Conservation (phyloP, 2,113 vertebrate species). For the Colaptes auratus region DNA sequence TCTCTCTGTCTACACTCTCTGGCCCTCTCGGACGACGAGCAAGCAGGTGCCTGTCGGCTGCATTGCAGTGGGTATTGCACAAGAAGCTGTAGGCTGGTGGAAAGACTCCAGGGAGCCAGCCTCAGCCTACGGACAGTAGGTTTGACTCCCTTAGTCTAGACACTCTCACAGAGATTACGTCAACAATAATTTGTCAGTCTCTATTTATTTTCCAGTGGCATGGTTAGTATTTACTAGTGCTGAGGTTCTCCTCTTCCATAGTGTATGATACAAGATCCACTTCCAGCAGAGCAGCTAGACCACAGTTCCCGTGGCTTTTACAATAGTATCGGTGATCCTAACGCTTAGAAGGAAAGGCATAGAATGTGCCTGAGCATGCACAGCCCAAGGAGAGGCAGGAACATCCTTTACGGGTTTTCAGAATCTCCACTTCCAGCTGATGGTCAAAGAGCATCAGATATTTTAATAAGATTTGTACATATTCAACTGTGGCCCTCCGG, state of each 20-base stretch:
- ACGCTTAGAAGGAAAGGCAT: not conserved
- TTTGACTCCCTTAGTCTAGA: slow-evolving; percentile 66
- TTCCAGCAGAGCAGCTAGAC: not conserved
- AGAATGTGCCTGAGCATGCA: not conserved
- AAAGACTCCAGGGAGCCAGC: slow-evolving; percentile 58
- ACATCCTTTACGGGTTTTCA: not conserved
- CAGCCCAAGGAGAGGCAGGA: not conserved
- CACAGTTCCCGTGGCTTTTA: not conserved
- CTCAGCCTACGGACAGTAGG: slow-evolving; percentile 56
- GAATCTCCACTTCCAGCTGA: not conserved
- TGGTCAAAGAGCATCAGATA: not conserved
- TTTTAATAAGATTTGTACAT: not conserved
- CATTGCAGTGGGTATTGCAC: slow-evolving; percentile 40
- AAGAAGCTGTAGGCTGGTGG: slow-evolving; percentile 62
- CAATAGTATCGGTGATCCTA: not conserved
- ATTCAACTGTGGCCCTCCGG: not conserved
- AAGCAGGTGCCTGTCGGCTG: slow-evolving; percentile 44
- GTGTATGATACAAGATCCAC: not conserved
- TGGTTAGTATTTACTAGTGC: slow-evolving; percentile 41
- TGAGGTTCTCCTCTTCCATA: slow-evolving; percentile 6
- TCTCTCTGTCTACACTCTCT: not conserved
- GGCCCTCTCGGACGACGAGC: not conserved
- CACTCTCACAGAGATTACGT: slow-evolving; percentile 46
- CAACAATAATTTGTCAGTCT: slow-evolving; percentile 65
- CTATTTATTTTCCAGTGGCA: slow-evolving; percentile 59